Evolutionary conservation across 2,888 invertebrate genomes (phyloP).

Genomic region (Lepidonotus clava): DNA sequence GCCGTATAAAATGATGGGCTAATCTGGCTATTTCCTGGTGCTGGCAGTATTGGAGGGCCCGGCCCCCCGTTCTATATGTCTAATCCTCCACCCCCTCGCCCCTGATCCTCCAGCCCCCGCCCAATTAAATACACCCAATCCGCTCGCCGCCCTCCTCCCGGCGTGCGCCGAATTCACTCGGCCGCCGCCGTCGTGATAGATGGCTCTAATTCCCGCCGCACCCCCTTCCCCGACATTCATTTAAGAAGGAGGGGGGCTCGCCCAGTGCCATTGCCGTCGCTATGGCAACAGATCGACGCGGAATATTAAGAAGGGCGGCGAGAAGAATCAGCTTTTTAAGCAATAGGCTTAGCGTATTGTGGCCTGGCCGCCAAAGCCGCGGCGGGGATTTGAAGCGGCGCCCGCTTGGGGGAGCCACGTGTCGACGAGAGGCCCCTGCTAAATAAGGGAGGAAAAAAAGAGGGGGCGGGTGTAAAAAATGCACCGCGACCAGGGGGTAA

Average conservation of each 20-base stretch:
- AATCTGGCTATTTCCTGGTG: slow-evolving; percentile 18
- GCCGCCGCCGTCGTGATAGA: background rate
- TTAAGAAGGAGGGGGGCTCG: slow-evolving; percentile 26
- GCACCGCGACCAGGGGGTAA: background rate
- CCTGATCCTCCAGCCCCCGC: background rate
- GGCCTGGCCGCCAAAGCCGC: slow-evolving; percentile 14
- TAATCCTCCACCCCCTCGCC: background rate
- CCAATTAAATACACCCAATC: slow-evolving; percentile 45
- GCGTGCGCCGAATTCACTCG: slow-evolving; percentile 25
- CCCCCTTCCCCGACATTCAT: slow-evolving; percentile 29
- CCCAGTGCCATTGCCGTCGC: background rate
- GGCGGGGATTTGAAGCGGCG: slow-evolving; percentile 24
- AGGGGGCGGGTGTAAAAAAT: background rate
- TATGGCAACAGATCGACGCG: slow-evolving; percentile 35
- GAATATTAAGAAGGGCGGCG: slow-evolving; percentile 41
- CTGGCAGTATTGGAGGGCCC: too few relatives aligned
- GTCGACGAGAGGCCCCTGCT: background rate
- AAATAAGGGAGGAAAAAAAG: slow-evolving; percentile 38
- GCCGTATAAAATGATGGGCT: slow-evolving; percentile 2
- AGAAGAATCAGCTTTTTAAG: slow-evolving; percentile 52
- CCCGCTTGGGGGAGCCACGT: background rate
- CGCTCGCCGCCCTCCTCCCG: background rate
- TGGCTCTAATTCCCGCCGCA: slow-evolving; percentile 31
- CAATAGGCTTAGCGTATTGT: slow-evolving; percentile 49
- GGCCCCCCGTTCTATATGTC: background rate